Percentiles rank a stretch among this genome's conserved stretches.
Conservation (phyloP, 2,113 vertebrate genomes). For the Anarrhichthys ocellatus region DNA sequence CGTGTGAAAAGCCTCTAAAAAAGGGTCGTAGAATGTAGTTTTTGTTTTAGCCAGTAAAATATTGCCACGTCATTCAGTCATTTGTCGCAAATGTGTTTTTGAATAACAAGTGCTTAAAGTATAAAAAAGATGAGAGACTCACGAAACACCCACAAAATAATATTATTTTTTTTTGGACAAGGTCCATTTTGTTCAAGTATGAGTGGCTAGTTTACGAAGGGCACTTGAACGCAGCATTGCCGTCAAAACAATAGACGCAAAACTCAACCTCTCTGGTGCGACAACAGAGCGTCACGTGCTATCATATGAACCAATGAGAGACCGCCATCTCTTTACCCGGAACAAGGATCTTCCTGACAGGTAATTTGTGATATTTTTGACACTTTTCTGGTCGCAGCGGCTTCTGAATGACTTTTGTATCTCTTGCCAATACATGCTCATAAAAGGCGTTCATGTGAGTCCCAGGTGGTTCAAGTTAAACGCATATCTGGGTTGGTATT, state of each 20-base stretch:
- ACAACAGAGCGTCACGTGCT: slow-evolving; percentile 51
- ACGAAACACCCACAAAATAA: not conserved
- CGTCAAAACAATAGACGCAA: slow-evolving; percentile 35
- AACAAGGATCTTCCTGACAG: slow-evolving; percentile 70
- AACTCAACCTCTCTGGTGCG: not conserved
- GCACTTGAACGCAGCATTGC: not conserved
- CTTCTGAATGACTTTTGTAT: not conserved
- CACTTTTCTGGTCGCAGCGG: not conserved
- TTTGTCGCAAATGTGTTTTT: not conserved
- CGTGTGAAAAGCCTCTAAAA: not conserved
- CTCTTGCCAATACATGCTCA: not conserved
- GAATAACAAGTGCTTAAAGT: no score
- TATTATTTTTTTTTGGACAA: not conserved
- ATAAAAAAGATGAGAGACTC: not conserved
- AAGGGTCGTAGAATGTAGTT: no score
- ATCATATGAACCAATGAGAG: slow-evolving; percentile 66
- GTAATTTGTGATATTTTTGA: slow-evolving; percentile 59
- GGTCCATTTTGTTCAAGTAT: not conserved
- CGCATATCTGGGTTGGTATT: slow-evolving; percentile 18
- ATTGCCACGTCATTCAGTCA: not conserved
- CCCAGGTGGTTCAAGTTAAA: not conserved
- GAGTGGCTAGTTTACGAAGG: not conserved
- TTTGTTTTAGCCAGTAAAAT: not conserved
- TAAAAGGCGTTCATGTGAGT: not conserved
- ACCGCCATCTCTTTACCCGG: slow-evolving; percentile 65